Base-by-base conservation (phyloP, 2,113 vertebrate genomes). In the Melierax canorus region DNA sequence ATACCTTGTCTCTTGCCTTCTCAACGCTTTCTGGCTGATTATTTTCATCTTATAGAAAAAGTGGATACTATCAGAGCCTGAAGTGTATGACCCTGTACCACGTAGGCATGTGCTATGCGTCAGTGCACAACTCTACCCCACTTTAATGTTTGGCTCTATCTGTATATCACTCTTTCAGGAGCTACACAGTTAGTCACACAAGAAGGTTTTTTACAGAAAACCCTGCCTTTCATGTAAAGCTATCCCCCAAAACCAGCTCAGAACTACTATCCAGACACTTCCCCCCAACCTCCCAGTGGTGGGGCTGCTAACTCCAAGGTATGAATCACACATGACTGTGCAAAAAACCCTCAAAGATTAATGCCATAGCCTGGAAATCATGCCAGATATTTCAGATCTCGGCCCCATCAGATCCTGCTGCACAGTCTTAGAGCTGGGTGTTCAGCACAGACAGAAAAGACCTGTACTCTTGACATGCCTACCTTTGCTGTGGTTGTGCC, bases 221-320 rank as follows among this genome's bases (percentile, higher is more conserved):
- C 10, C 1, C n/a, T 4, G 1, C 6, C 12, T 34, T 84, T 81
- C 51, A 6, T 43, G 23, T 36, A 72, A 64, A 5, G 3, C 21
- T 69, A 19, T 51, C 2, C 3, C 46, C 63, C 7, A n/a, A 77
- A 91, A 11, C 0, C 26, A 87, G 26, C 60, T 89, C 27, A 68
- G 30, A 86, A 66, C 27, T 77, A 22, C 21, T 20, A 8, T 55
- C n/a, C 62, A 72, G 23, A 84, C 22, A 41, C 21, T 80, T 69
- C 10, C 15, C 12, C 26, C 11, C 0, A 0, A 6, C 30, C 22
- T 77, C 0, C 0, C 26, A 50, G 15, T 24, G 34, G 17, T 20
- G 27, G 26, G 16, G 9, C 46, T 66, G 26, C 21, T 72, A 51
- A n/a, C 30, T 60, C 51, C 60, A 48, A 77, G 29, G 22, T 71